Conservation (phyloP, 2,797 vertebrate genomes). For the Astyanax mexicanus region DNA sequence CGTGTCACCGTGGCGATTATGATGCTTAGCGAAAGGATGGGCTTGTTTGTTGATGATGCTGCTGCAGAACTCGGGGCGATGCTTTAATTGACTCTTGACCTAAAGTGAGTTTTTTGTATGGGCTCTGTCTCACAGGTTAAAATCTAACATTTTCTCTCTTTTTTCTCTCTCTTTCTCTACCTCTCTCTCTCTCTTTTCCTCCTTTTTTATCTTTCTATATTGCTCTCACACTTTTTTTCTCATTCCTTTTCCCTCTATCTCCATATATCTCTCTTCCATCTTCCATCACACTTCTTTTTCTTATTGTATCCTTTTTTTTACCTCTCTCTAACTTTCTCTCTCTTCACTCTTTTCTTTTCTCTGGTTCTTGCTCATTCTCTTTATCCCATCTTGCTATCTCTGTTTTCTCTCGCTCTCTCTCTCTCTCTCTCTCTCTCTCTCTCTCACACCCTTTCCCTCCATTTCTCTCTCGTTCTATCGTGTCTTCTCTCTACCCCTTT, state of each 20-base stretch:
- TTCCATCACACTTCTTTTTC: no score
- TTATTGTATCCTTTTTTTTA: no score
- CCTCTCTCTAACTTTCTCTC: no score
- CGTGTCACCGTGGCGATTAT: neutral
- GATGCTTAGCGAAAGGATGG: neutral
- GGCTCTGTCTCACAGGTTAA: slow-evolving; percentile 47
- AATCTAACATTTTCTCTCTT: neutral
- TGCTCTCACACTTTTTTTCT: neutral
- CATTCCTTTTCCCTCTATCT: neutral
- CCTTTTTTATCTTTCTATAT: neutral
- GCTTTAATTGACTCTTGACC: neutral
- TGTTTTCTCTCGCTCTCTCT: neutral
- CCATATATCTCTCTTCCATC: neutral
- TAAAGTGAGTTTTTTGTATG: slow-evolving; percentile 27
- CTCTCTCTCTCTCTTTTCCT: neutral
- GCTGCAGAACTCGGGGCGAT: neutral
- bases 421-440: neutral
- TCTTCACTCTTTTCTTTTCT: no score
- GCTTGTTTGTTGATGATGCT: neutral
- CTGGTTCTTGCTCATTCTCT: neutral
- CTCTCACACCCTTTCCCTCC: neutral
- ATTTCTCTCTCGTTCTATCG: neutral
- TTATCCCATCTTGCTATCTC: neutral
- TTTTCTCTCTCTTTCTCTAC: neutral
- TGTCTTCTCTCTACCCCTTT: neutral